phyloP scores from a whole-genome alignment of 2,888 invertebrate species.

The Ophion slaviceki region DNA sequence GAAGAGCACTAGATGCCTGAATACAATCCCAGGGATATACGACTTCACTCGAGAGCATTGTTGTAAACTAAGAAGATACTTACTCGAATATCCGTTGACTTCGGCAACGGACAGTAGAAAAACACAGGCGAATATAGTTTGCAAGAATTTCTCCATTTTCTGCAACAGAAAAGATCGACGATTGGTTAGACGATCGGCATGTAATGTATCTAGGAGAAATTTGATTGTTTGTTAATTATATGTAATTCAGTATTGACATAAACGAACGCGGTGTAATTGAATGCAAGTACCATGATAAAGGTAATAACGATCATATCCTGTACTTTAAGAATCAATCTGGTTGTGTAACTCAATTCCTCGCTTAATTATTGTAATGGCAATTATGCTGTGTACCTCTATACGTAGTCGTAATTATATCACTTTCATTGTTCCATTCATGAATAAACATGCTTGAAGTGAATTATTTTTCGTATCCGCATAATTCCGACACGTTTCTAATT shows the following conservation, averaged over 20 bases:
- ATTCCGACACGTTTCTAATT: neutral
- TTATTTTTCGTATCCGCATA: neutral
- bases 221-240: neutral
- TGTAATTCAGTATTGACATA: neutral
- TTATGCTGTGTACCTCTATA: too few species aligned
- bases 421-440: neutral
- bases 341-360: neutral
- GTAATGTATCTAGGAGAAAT: neutral
- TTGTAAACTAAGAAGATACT: constrained; percentile 61
- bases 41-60: constrained; percentile 55
- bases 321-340: too few species aligned
- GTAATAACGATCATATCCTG: too few species aligned
- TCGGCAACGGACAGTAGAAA: constrained; percentile 58
- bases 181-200: neutral
- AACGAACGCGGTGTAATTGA: neutral
- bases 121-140: constrained; percentile 52
- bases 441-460: neutral
- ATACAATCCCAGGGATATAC: neutral
- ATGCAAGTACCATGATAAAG: neutral
- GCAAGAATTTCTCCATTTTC: constrained; percentile 64
- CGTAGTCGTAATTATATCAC: too few species aligned
- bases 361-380: neutral
- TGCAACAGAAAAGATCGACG: constrained; percentile 49
- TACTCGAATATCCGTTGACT: constrained; percentile 65
- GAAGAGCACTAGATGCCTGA: neutral